These are phyloP conservation scores for Percopsis omiscomaycus DNA, from an alignment of 2,797 vertebrate genomes.

Conservation along the genomic window DNA sequence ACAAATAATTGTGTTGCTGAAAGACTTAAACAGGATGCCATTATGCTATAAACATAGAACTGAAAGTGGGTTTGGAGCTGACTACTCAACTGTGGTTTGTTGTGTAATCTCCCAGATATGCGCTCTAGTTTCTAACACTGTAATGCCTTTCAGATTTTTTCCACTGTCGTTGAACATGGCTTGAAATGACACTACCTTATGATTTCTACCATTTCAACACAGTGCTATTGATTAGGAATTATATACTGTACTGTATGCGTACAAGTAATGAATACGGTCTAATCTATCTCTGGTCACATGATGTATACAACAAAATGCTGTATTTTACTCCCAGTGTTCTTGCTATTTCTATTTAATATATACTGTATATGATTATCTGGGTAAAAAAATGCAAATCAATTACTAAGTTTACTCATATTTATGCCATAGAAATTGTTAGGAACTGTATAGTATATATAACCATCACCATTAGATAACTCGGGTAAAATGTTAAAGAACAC, in stretches of 20 bases:
- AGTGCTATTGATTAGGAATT: neutral
- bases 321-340: too few species aligned
- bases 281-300: too few species aligned
- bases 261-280: neutral
- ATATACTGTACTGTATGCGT: neutral
- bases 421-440: too few species aligned
- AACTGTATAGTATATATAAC: neutral
- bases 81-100: slow-evolving; percentile 88
- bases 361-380: too few species aligned
- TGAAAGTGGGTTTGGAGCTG: slow-evolving; percentile 78
- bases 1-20: slow-evolving; percentile 79
- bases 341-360: too few species aligned
- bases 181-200: slow-evolving; percentile 19
- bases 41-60: slow-evolving; percentile 57
- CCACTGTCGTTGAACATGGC: slow-evolving; percentile 54
- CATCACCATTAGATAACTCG: neutral
- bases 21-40: slow-evolving; percentile 69
- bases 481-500: slow-evolving; percentile 21
- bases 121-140: slow-evolving; percentile 82
- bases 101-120: slow-evolving; percentile 91
- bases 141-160: slow-evolving; percentile 72
- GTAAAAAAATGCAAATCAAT: too few species aligned
- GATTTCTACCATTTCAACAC: slow-evolving; percentile 23
- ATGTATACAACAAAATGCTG: too few species aligned
- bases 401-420: too few species aligned